phyloP scores from a whole-genome alignment of 1,140 invertebrate genomes.

The Micrasema longulum region DNA sequence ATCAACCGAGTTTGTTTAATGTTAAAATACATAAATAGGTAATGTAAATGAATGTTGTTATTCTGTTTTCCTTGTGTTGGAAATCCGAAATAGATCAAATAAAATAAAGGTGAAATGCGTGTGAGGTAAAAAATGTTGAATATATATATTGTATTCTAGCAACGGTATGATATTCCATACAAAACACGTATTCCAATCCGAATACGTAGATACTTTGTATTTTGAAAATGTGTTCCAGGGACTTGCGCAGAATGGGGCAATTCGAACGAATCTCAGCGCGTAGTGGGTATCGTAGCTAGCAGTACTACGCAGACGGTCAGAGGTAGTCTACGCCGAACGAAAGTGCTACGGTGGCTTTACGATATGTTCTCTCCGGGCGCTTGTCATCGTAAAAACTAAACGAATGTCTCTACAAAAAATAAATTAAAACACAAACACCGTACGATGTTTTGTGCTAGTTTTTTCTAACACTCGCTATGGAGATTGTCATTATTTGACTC shows the following conservation, averaged over 20 bases:
- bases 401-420: not conserved
- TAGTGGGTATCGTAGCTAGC: not conserved
- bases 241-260: constrained; percentile 39
- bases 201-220: constrained; percentile 20
- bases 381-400: not conserved
- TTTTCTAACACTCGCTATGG: not conserved
- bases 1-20: too few species aligned
- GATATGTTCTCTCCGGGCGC: not conserved
- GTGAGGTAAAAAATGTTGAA: too few species aligned
- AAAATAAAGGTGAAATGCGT: too few species aligned
- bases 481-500: not conserved
- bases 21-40: too few species aligned
- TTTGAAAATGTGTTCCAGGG: constrained; percentile 7
- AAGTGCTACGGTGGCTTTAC: constrained; percentile 7
- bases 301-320: constrained; percentile 42
- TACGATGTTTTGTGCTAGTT: constrained; percentile 1
- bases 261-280: constrained; percentile 36
- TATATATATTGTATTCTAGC: too few species aligned
- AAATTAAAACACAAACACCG: constrained; percentile 7
- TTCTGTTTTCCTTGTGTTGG: too few species aligned
- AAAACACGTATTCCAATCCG: constrained; percentile 27
- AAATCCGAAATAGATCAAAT: too few species aligned
- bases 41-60: too few species aligned
- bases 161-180: constrained; percentile 1
- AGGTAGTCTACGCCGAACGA: constrained; percentile 37